phyloP scores from a whole-genome alignment of 2,113 vertebrate species.

The Machaerirhynchus nigripectus region DNA sequence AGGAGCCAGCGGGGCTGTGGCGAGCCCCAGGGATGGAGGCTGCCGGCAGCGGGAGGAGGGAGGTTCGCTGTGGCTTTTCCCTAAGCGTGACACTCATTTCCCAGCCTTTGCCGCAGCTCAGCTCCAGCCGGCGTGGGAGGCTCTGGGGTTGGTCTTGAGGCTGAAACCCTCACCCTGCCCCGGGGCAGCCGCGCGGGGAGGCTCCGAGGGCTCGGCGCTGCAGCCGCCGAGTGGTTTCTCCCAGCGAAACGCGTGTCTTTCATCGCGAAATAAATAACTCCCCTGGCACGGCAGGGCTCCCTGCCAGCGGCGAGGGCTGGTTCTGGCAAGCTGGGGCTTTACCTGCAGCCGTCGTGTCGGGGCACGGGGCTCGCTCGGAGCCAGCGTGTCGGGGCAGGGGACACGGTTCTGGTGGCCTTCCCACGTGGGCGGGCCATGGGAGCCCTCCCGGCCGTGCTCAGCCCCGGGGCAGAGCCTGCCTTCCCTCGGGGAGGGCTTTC shows the following conservation, averaged over 20 bases:
- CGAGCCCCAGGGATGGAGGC: neutral
- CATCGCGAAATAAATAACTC: slow-evolving; percentile 16
- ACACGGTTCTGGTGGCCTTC: neutral
- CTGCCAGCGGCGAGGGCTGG: slow-evolving; percentile 11
- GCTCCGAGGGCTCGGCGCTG: neutral
- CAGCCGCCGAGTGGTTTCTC: neutral
- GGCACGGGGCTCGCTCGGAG: neutral
- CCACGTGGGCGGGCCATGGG: neutral
- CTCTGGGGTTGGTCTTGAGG: neutral
- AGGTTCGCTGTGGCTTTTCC: neutral
- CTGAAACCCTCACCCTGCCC: neutral
- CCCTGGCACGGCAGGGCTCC: slow-evolving; percentile 38
- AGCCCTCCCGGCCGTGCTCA: neutral
- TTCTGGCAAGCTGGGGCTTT: slow-evolving; percentile 36
- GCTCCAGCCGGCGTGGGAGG: neutral
- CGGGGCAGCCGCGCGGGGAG: neutral
- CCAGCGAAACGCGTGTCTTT: neutral
- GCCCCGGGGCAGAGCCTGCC: neutral
- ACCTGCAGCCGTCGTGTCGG: slow-evolving; percentile 7
- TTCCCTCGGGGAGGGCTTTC: neutral
- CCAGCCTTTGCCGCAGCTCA: neutral
- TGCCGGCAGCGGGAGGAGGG: neutral
- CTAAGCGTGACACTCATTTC: neutral
- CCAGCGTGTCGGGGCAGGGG: neutral
- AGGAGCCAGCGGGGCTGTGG: neutral